Evolutionary conservation across 2,797 vertebrate species (phyloP).

Genomic region (Danio choprae): DNA sequence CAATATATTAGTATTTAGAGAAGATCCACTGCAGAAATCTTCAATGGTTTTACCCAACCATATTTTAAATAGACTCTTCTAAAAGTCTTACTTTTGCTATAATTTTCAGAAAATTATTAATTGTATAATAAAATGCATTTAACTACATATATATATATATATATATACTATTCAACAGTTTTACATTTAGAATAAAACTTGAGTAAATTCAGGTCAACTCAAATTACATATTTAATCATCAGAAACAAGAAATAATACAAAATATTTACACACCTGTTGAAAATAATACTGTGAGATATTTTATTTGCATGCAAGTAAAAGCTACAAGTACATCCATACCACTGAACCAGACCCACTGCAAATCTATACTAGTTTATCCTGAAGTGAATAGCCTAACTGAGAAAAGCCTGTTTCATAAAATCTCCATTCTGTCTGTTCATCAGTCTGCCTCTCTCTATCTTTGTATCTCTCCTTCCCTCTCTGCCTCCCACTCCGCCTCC

Average conservation of each 20-base stretch:
- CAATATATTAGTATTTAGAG: no score
- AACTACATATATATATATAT: no score
- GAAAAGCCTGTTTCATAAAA: neutral
- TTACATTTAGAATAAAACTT: neutral
- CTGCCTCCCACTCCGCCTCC: constrained; percentile 45
- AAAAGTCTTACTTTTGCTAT: no score
- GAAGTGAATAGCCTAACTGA: neutral
- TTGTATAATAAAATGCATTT: no score
- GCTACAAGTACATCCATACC: no score
- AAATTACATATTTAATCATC: neutral
- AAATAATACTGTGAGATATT: neutral
- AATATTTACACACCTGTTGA: neutral
- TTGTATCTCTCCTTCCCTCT: constrained; percentile 48
- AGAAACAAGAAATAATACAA: neutral
- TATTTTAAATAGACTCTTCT: no score
- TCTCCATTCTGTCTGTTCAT: constrained; percentile 50
- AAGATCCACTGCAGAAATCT: no score
- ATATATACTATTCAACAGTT: neutral
- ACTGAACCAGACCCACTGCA: neutral
- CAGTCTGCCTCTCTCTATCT: constrained; percentile 49
- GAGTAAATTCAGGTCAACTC: no score
- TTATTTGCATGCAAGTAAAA: neutral
- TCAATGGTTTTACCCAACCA: no score
- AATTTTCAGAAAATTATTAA: no score
- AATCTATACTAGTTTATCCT: neutral